phyloP scores from a whole-genome alignment of 2,113 vertebrate genomes.

The Calidris pugnax region DNA sequence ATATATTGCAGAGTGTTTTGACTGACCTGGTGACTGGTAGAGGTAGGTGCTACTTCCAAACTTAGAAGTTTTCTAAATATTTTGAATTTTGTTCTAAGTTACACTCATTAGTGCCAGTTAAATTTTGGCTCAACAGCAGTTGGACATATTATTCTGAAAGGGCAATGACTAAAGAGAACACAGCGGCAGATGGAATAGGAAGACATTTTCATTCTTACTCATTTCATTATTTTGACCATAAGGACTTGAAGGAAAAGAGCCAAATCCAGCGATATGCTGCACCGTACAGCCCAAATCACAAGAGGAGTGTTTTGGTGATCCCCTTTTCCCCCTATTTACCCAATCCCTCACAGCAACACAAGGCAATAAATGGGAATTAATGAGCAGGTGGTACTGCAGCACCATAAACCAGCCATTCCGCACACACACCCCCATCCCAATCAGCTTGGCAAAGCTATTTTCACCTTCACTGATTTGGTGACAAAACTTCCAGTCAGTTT shows the following conservation, averaged over 20 bases:
- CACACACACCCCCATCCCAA: background rate
- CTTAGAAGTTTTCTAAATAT: conserved; percentile 6
- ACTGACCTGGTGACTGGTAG: background rate
- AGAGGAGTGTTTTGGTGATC: background rate
- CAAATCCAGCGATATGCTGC: background rate
- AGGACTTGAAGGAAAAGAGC: background rate
- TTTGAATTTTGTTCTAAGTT: background rate
- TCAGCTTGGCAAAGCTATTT: background rate
- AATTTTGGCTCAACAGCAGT: background rate
- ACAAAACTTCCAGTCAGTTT: background rate
- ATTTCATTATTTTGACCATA: background rate
- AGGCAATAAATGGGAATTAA: background rate
- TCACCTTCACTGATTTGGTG: background rate
- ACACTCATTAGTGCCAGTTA: background rate
- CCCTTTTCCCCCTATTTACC: background rate
- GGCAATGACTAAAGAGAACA: conserved; percentile 1
- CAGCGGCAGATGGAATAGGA: background rate
- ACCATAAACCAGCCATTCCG: background rate
- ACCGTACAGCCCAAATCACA: background rate
- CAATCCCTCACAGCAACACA: background rate
- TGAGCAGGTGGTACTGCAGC: background rate
- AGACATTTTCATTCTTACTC: background rate
- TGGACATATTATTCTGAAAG: background rate
- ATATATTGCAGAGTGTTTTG: background rate
- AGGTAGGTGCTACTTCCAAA: conserved; percentile 26